Conservation (phyloP, 2,888 invertebrate genomes). For the Mythimna impura region DNA sequence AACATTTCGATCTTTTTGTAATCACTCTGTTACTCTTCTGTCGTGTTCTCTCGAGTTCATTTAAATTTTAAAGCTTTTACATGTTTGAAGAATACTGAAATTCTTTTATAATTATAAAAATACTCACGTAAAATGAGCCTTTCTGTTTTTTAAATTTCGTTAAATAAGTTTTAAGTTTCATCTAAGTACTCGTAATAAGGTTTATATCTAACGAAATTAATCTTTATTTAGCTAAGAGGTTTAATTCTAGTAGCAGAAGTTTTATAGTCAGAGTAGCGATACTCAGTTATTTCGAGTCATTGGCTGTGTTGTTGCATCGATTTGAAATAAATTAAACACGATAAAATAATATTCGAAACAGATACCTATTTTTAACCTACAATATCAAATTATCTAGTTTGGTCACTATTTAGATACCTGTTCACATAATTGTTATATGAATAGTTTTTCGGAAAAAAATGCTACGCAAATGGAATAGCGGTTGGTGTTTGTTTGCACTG, state of each 20-base stretch:
- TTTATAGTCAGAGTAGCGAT: background rate
- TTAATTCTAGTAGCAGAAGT: background rate
- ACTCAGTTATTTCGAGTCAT: background rate
- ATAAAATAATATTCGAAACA: too few species aligned
- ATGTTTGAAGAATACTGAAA: background rate
- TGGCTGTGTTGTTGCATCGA: too few species aligned
- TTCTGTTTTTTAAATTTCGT: background rate
- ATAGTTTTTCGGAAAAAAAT: too few species aligned
- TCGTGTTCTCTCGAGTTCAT: background rate
- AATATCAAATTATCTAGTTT: too few species aligned
- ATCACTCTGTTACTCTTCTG: background rate
- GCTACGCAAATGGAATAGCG: too few species aligned
- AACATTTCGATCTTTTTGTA: slow-evolving; percentile 26
- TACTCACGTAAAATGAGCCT: background rate
- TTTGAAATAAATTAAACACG: too few species aligned
- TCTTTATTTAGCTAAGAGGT: background rate
- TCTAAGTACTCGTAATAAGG: background rate
- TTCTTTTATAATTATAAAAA: background rate
- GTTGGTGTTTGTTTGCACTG: too few species aligned
- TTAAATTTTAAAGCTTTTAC: slow-evolving; percentile 11
- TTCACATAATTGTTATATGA: too few species aligned
- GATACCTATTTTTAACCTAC: too few species aligned
- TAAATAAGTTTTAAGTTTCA: slow-evolving; percentile 11
- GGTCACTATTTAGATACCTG: too few species aligned
- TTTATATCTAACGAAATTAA: background rate